Evolutionary conservation across 2,113 vertebrate genomes (phyloP).

Genomic region (Neolamprologus toae): DNA sequence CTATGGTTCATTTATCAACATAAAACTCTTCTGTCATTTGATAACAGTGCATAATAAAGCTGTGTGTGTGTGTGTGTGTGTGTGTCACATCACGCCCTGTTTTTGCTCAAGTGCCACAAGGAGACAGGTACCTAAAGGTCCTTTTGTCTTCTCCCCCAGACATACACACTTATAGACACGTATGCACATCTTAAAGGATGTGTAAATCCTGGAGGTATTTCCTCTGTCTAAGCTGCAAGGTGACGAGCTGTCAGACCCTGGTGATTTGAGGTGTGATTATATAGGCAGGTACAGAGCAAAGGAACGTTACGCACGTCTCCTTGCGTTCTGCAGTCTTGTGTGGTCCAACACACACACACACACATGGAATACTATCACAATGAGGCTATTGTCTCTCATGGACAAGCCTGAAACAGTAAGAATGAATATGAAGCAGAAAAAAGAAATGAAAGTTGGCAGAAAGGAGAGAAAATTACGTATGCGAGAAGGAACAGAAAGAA

Average conservation of each 20-base stretch:
- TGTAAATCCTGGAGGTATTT: constrained; percentile 47
- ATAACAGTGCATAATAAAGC: constrained; percentile 50
- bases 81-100: neutral
- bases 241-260: constrained; percentile 46
- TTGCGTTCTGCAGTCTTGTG: constrained; percentile 24
- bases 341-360: constrained; percentile 41
- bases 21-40: neutral
- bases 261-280: constrained; percentile 43
- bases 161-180: neutral
- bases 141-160: neutral
- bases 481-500: neutral
- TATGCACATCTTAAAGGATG: constrained; percentile 25
- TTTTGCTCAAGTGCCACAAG: neutral
- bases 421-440: neutral
- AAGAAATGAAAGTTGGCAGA: neutral
- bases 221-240: constrained; percentile 45
- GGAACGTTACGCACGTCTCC: neutral
- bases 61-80: neutral
- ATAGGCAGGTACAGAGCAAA: neutral
- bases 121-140: constrained; percentile 41
- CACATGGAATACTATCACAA: constrained; percentile 17
- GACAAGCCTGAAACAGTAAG: neutral
- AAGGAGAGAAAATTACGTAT: neutral
- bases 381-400: constrained; percentile 40
- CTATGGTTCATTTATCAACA: neutral